Conservation (phyloP, 2,797 vertebrate species). For the Pteronotus mesoamericanus region DNA sequence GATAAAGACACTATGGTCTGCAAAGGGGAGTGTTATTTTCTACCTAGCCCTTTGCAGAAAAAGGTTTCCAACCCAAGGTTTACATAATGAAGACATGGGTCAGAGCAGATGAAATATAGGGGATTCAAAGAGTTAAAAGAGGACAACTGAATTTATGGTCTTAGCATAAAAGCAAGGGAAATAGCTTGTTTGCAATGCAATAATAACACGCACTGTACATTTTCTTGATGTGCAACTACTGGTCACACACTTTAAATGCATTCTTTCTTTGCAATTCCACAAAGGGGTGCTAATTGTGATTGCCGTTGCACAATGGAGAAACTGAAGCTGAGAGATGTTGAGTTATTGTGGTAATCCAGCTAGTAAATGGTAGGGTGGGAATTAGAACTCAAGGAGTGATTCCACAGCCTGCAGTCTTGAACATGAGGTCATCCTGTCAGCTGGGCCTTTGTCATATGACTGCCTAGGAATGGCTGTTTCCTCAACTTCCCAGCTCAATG, state of each 20-base stretch:
- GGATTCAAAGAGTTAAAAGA: not conserved
- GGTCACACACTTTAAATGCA: rapidly evolving
- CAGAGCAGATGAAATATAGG: not conserved
- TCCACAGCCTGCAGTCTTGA: not conserved
- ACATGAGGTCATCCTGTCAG: not conserved
- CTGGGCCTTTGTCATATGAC: not conserved
- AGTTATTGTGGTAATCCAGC: not conserved
- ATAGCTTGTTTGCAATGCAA: not conserved
- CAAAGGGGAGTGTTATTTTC: not conserved
- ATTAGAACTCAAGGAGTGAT: not conserved
- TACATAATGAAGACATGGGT: not conserved
- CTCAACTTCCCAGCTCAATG: not conserved
- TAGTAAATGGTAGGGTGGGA: not conserved
- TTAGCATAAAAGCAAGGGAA: not conserved
- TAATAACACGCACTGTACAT: not conserved
- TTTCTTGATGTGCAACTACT: not conserved
- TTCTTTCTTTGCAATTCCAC: not conserved
- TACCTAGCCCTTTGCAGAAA: not conserved
- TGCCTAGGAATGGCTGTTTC: not conserved
- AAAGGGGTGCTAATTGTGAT: not conserved
- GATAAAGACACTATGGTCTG: not conserved
- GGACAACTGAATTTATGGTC: not conserved
- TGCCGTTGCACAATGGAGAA: not conserved
- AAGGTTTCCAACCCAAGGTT: not conserved
- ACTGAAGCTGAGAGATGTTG: not conserved